Evolutionary conservation across 2,113 vertebrate species (phyloP).

Genomic region (Phoxinus phoxinus): DNA sequence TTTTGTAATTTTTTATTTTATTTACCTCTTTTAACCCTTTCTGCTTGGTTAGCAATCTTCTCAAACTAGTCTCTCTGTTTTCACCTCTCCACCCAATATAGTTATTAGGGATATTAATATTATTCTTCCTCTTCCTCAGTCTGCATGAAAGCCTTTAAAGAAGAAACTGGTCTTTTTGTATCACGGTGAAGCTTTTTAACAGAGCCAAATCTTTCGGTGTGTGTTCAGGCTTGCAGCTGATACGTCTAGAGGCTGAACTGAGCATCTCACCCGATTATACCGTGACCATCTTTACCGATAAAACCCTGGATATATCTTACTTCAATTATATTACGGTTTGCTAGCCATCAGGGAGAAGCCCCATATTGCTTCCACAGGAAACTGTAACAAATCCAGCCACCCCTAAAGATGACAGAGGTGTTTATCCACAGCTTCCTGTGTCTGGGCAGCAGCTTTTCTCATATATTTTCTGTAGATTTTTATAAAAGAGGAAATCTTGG

Average conservation of each 20-base stretch:
- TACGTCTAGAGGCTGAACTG: slow-evolving; percentile 13
- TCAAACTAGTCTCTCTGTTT: neutral
- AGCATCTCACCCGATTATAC: neutral
- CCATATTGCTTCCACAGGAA: slow-evolving; percentile 9
- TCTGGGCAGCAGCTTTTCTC: slow-evolving; percentile 69
- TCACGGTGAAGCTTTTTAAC: slow-evolving; percentile 6
- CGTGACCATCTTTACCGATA: slow-evolving; percentile 36
- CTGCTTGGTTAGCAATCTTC: neutral
- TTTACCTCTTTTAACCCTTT: neutral
- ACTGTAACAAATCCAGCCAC: slow-evolving; percentile 51
- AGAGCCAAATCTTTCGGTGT: slow-evolving; percentile 22
- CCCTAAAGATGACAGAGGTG: slow-evolving; percentile 60
- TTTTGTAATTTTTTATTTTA: neutral
- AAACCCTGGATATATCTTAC: neutral
- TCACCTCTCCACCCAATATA: neutral
- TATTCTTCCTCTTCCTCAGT: neutral
- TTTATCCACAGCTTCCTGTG: slow-evolving; percentile 65
- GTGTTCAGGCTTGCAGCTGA: slow-evolving; percentile 1
- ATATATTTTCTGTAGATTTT: neutral
- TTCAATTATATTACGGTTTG: neutral
- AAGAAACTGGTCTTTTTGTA: neutral
- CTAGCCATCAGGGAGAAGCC: neutral
- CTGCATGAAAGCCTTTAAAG: neutral
- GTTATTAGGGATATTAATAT: neutral
- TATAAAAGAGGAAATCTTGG: neutral